Percentiles rank a stretch among this genome's conserved stretches.
These are phyloP conservation scores for Aptenodytes patagonicus DNA, from an alignment of 2,113 vertebrate genomes.

Conservation along the genomic window DNA sequence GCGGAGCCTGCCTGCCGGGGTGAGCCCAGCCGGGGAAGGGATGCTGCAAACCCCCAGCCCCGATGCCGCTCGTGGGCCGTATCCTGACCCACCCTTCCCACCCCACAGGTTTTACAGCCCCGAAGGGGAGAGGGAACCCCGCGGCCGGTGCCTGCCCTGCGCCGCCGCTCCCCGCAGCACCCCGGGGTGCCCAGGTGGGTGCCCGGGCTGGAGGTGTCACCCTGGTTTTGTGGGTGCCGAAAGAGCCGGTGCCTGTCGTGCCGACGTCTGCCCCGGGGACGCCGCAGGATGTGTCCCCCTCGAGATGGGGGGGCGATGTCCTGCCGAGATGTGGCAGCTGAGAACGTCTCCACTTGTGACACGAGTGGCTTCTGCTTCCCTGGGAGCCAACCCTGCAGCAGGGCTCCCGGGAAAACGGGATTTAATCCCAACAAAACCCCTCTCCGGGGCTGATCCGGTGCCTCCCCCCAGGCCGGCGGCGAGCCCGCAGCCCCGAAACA, in stretches of 20 bases:
- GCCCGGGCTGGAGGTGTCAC: not conserved
- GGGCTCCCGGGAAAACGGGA: not conserved
- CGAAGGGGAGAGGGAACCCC: not conserved
- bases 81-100: not conserved
- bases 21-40: constrained; percentile 17
- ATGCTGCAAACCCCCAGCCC: not conserved
- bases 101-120: constrained; percentile 67
- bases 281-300: not conserved
- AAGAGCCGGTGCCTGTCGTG: not conserved
- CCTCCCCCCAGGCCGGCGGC: not conserved
- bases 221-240: not conserved
- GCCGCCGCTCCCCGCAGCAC: constrained; percentile 19
- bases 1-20: constrained; percentile 86
- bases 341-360: fast-evolving
- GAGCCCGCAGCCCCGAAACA: constrained; percentile 21
- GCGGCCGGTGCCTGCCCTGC: constrained; percentile 60
- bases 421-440: not conserved
- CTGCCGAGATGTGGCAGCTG: not conserved
- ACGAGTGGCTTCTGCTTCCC: not conserved
- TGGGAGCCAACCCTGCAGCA: fast-evolving
- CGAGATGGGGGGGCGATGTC: not conserved
- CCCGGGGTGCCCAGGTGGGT: constrained; percentile 72
- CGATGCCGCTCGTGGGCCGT: fast-evolving
- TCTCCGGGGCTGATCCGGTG: fast-evolving
- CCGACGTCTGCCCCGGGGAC: fast-evolving